Percentiles rank a stretch among this genome's conserved stretches.
phyloP scores from a whole-genome alignment of 2,113 vertebrate genomes.

The Manacus vitellinus region DNA sequence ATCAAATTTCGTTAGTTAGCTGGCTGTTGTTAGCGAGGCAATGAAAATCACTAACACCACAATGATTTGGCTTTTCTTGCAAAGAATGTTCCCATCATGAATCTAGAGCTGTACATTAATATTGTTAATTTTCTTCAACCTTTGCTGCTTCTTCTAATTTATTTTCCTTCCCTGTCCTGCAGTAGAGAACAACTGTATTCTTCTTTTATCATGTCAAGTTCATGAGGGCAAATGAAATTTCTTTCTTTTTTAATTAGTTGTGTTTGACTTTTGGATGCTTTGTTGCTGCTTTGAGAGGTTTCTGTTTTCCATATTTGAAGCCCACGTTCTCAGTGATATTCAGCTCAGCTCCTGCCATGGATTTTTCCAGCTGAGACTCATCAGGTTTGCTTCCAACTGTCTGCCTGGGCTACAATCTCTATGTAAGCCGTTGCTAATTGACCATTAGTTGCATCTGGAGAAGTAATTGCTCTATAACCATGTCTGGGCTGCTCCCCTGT shows the following conservation, averaged over 20 bases:
- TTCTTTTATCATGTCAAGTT: background rate
- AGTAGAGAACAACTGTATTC: background rate
- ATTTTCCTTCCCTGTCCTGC: background rate
- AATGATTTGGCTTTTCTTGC: background rate
- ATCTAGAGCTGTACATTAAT: background rate
- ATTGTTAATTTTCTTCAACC: background rate
- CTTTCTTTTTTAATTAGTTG: background rate
- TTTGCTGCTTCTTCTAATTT: background rate
- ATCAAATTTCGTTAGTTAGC: background rate
- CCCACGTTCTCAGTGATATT: background rate
- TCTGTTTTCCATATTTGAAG: background rate
- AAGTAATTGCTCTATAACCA: conserved; percentile 26
- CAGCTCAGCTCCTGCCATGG: background rate
- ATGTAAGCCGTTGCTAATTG: conserved; percentile 1
- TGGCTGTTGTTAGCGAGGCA: background rate
- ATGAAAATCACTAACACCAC: background rate
- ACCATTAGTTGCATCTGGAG: conserved; percentile 40
- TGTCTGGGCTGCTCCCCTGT: background rate
- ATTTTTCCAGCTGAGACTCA: background rate
- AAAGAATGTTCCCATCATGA: background rate
- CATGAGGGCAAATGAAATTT: background rate
- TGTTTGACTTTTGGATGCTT: background rate
- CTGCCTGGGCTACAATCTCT: background rate
- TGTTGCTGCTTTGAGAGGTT: background rate
- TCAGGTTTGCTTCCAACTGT: background rate